A percentile compares a stretch with the other conserved stretches of the same genome.
phyloP scores from a whole-genome alignment of 2,888 invertebrate genomes.

The Gortyna flavago region DNA sequence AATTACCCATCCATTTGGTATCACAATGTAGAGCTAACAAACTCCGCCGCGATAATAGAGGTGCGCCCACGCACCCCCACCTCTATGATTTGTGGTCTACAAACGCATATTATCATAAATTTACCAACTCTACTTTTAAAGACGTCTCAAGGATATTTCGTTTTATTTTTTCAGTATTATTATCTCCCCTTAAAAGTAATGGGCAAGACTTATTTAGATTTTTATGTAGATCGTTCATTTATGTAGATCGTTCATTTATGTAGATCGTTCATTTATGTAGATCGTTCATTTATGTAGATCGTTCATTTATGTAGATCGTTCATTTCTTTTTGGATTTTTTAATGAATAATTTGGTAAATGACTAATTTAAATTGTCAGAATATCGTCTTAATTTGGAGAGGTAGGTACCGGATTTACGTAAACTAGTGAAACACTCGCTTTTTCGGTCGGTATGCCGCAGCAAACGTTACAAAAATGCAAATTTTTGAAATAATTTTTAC shows the following conservation, averaged over 20 bases:
- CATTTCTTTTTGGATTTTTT: conserved; percentile 47
- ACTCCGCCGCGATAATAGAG: conserved; percentile 69
- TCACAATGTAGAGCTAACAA: conserved; percentile 69
- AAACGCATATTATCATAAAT: conserved; percentile 79
- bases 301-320: conserved; percentile 61
- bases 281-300: too few relatives aligned
- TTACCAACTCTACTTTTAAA: conserved; percentile 74
- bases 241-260: too few relatives aligned
- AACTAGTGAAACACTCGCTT: background rate
- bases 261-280: too few relatives aligned
- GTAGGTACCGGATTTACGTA: background rate
- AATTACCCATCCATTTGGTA: conserved; percentile 62
- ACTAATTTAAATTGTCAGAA: conserved; percentile 16
- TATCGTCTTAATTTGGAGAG: background rate
- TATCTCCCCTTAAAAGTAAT: conserved; percentile 44
- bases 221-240: conserved; percentile 60
- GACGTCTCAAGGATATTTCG: conserved; percentile 70
- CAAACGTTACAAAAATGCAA: conserved; percentile 15
- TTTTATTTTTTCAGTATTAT: conserved; percentile 65
- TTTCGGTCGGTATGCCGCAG: background rate
- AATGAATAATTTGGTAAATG: conserved; percentile 40
- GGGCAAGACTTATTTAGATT: conserved; percentile 56
- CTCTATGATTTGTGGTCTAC: conserved; percentile 67
- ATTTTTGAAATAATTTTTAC: conserved; percentile 20
- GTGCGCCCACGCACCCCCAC: conserved; percentile 70